Base-by-base conservation (phyloP, 2,797 vertebrate genomes). In the Sciurus vulgaris region DNA sequence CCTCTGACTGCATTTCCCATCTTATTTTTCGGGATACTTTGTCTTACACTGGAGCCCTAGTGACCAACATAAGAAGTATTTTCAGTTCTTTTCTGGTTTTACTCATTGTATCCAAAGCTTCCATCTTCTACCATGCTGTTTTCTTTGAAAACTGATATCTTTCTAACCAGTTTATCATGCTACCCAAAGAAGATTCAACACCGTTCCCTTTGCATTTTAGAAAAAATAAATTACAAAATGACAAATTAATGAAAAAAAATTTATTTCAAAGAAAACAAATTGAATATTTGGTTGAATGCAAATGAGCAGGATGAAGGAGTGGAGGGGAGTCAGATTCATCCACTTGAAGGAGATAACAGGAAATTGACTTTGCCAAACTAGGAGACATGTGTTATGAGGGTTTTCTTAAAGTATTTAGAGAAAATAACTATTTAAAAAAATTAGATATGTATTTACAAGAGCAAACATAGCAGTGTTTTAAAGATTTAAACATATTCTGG, bases 251-350 rank as follows among this genome's bases (percentile, higher is more conserved):
- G 63, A 51, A 6, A 94, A 49, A 67, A 30, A 65, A 3, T 33
- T 56, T 51, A 13, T 67, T 78, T 91, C 81, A 54, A 89, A 74
- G 28, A 76, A 11, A 18, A 59, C 35, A 44, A 7, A 7, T 61
- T 47, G 24, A 91, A 82, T 24, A 7, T 26, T 47, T 54, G 14
- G 7, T 72, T 73, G 12, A 85, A 76, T 18, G 4, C 79, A 91
- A 61, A 20, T 4, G 0, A 84, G 15, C 5, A 35, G 5, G 2
- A 81, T 67, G n/a, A 77, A 26, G 7, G 2, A 35, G 2, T 73
- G 2, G 1, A 35, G 8, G 7, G 30, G n/a, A 2, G 6, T 2
- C 2, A 77, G 7, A 17, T 24, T 3, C 5, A 51, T n/a, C 1
- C 6, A 33, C 6, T 85, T 51, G 1, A 78, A 86, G 83, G 13